These are phyloP conservation scores for Melanotaenia boesemani DNA, from an alignment of 2,797 vertebrate species.

Conservation along the genomic window DNA sequence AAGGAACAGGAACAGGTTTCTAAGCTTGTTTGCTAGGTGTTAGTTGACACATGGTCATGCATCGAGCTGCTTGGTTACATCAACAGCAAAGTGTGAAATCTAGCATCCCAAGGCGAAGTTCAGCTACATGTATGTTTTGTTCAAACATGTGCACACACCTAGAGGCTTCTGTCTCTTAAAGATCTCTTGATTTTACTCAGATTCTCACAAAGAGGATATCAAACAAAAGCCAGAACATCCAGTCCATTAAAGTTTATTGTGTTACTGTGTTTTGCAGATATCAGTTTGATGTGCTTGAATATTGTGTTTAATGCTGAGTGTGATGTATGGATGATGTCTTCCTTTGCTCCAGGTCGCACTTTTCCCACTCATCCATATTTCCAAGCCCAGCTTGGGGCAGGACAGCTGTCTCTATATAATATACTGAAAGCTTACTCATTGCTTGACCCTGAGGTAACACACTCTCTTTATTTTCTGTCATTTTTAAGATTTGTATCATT, in stretches of 20 bases:
- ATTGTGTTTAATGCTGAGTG: neutral
- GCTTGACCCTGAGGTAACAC: conserved; percentile 90
- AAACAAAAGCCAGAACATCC: conserved; percentile 11
- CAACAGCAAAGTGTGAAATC: conserved; percentile 32
- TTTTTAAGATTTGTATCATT: neutral
- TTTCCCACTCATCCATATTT: conserved; percentile 98
- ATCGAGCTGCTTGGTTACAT: conserved; percentile 17
- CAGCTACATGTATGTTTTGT: conserved; percentile 5
- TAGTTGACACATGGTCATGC: conserved; percentile 20
- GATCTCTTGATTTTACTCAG: neutral
- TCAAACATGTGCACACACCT: conserved; percentile 35
- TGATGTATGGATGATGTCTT: neutral
- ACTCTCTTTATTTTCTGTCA: neutral
- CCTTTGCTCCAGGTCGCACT: conserved; percentile 88
- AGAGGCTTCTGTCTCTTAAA: neutral
- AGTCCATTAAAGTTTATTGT: conserved; percentile 1
- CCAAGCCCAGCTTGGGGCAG: conserved; percentile 94
- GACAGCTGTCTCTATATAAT: conserved; percentile 96
- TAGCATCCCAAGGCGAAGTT: conserved; percentile 18
- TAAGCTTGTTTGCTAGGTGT: conserved; percentile 23
- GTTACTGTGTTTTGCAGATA: conserved; percentile 1
- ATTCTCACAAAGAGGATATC: conserved; percentile 12
- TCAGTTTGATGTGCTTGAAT: neutral
- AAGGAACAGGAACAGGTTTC: conserved; percentile 32
- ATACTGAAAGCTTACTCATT: conserved; percentile 97